Evolutionary conservation across 64 coral and sea anemone genomes (phyloP).

Genomic region (Acropora tenuis): DNA sequence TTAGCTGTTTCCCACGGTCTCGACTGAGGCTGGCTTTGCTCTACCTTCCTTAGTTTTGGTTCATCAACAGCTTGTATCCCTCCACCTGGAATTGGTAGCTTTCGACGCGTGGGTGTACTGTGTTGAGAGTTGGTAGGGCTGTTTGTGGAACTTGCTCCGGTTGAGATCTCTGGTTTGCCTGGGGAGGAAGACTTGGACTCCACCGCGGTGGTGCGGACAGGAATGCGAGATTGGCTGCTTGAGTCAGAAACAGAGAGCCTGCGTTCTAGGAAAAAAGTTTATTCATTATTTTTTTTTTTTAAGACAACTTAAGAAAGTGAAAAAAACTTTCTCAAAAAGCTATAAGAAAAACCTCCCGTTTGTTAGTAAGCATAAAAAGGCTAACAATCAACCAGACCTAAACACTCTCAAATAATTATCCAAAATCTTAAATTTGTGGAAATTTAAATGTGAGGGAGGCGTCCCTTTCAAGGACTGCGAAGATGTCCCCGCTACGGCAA

Average conservation of each 20-base stretch:
- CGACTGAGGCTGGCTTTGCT: background rate
- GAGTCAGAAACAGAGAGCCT: background rate
- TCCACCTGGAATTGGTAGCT: conserved; percentile 30
- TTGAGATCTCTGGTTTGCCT: background rate
- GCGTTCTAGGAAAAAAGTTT: background rate
- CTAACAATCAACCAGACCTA: background rate
- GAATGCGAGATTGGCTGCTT: conserved; percentile 12
- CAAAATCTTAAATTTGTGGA: too few relatives aligned
- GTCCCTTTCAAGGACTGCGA: too few relatives aligned
- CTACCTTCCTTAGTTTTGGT: background rate
- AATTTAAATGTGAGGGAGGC: too few relatives aligned
- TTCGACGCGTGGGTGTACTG: conserved; percentile 19
- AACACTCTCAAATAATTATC: too few relatives aligned
- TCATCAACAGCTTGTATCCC: conserved; percentile 10
- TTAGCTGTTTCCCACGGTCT: conserved; percentile 29
- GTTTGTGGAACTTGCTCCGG: background rate
- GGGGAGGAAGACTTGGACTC: conserved; percentile 35
- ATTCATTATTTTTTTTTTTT: too few relatives aligned
- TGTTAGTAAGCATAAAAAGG: background rate
- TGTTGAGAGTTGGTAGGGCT: conserved; percentile 32
- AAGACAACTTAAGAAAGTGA: too few relatives aligned
- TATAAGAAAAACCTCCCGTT: background rate
- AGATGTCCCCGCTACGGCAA: too few relatives aligned
- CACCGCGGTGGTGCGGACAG: background rate
- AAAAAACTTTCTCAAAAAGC: too few relatives aligned